These are phyloP conservation scores for Allophyes oxyacanthae DNA, from an alignment of 2,888 invertebrate species.

Conservation along the genomic window DNA sequence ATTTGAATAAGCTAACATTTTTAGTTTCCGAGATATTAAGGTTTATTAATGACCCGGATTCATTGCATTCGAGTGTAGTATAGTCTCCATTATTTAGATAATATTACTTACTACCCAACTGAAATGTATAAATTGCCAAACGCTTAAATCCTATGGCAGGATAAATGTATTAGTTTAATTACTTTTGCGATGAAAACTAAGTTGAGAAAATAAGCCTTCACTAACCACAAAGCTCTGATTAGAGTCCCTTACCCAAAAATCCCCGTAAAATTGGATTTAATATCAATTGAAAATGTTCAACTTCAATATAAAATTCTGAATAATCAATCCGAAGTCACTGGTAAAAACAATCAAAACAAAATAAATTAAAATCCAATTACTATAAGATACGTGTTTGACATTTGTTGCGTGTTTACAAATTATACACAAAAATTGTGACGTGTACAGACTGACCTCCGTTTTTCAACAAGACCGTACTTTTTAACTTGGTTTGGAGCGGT, in stretches of 20 bases:
- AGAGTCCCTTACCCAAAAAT: conserved; percentile 5
- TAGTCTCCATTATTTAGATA: too few relatives aligned
- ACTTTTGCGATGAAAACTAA: conserved; percentile 11
- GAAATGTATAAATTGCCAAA: too few relatives aligned
- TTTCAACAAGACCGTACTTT: conserved; percentile 64
- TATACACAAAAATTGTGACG: conserved; percentile 55
- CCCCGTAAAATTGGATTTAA: conserved; percentile 12
- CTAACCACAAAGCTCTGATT: conserved; percentile 11
- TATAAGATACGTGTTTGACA: conserved; percentile 20
- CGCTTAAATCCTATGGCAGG: neutral
- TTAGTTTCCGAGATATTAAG: too few relatives aligned
- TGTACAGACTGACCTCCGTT: conserved; percentile 56
- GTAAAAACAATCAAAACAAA: conserved; percentile 12
- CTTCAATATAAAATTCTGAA: conserved; percentile 22
- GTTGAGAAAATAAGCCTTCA: conserved; percentile 13
- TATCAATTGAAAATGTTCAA: conserved; percentile 6
- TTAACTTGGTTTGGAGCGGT: conserved; percentile 65
- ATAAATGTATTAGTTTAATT: conserved; percentile 7
- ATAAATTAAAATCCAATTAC: conserved; percentile 17
- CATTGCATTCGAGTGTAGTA: too few relatives aligned
- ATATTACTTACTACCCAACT: too few relatives aligned
- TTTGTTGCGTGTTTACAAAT: conserved; percentile 38
- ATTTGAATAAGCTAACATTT: too few relatives aligned
- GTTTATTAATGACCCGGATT: too few relatives aligned
- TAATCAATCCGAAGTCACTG: conserved; percentile 12